phyloP scores from a whole-genome alignment of 2,113 vertebrate species.

The Ciconia boyciana region DNA sequence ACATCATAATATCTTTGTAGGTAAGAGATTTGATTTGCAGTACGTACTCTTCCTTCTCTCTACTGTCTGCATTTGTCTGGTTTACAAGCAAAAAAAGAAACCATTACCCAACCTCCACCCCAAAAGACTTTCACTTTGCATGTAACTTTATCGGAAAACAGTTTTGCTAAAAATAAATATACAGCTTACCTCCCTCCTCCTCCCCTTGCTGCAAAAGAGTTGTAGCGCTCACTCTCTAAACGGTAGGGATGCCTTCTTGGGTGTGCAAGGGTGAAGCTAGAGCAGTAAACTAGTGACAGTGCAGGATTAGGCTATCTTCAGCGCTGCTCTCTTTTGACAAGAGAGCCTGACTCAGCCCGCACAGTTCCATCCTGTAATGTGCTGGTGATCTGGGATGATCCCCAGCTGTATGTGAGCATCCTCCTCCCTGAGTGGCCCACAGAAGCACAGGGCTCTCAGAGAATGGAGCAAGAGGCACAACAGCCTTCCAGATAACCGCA shows the following conservation, averaged over 20 bases:
- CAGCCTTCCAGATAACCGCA: neutral
- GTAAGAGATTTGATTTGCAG: conserved; percentile 61
- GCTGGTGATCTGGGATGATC: neutral
- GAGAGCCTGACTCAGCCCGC: neutral
- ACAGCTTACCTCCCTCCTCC: neutral
- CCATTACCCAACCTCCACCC: neutral
- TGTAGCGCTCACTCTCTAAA: neutral
- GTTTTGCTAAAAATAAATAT: neutral
- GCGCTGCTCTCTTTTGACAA: fast-evolving
- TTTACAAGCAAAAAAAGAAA: neutral
- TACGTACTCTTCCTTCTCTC: conserved; percentile 19
- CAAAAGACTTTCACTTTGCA: neutral
- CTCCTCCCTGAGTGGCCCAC: fast-evolving
- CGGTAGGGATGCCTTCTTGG: neutral
- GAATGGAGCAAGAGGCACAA: neutral
- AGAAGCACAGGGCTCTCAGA: neutral
- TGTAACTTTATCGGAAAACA: neutral
- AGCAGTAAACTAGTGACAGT: neutral
- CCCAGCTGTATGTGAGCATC: neutral
- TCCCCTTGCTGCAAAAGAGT: neutral
- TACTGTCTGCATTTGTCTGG: conserved; percentile 1
- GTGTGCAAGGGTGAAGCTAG: neutral
- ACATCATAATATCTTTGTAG: conserved; percentile 79
- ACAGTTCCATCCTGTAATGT: neutral
- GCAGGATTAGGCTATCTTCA: neutral